Conservation (phyloP, 2,113 vertebrate genomes). For the Myiagra hebetior region DNA sequence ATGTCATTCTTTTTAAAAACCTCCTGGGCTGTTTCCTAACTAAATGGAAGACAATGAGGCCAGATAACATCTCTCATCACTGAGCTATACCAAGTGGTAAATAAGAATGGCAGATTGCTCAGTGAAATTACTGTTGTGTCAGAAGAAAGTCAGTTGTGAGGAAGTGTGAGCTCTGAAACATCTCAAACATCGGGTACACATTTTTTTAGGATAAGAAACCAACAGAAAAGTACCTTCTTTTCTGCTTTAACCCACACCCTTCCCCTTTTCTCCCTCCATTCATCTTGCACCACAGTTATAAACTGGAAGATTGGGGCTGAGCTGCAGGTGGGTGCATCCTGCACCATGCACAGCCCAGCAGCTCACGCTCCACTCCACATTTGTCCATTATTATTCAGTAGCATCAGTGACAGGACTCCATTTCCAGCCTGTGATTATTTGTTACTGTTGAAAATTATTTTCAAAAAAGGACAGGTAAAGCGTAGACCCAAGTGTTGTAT, state of each 20-base stretch:
- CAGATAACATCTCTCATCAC: not conserved
- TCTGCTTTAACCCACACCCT: not conserved
- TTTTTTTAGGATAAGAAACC: not conserved
- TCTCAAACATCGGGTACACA: fast-evolving
- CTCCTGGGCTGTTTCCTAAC: not conserved
- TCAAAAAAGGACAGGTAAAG: constrained; percentile 6
- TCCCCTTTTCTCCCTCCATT: not conserved
- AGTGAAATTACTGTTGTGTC: not conserved
- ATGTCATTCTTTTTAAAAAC: not conserved
- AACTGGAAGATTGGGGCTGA: not conserved
- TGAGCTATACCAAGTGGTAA: not conserved
- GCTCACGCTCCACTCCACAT: fast-evolving
- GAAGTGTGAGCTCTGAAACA: not conserved
- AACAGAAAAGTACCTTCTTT: not conserved
- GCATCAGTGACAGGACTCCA: not conserved
- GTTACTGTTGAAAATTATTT: constrained; percentile 11
- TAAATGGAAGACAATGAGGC: not conserved
- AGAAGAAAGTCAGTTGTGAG: not conserved
- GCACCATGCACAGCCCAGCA: fast-evolving
- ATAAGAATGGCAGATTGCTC: not conserved
- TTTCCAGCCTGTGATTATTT: not conserved
- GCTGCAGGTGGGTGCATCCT: not conserved
- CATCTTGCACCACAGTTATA: not conserved
- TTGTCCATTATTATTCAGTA: not conserved
- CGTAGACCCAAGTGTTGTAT: not conserved